These are phyloP conservation scores for Morus bassanus DNA, from an alignment of 2,797 vertebrate genomes.

Conservation along the genomic window DNA sequence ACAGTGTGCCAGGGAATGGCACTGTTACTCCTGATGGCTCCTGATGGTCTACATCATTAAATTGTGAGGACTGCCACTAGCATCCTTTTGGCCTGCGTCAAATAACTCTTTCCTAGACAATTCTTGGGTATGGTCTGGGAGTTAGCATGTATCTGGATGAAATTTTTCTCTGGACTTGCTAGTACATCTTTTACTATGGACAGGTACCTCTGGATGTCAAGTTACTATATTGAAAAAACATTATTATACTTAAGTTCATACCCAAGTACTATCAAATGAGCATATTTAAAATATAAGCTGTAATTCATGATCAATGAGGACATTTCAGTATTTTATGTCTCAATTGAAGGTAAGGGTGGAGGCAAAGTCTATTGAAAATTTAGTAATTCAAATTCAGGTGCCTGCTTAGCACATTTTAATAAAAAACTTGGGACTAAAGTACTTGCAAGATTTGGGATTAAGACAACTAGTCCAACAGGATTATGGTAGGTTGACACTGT, in stretches of 20 bases:
- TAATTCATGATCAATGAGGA: neutral
- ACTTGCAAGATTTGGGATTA: neutral
- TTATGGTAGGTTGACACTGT: neutral
- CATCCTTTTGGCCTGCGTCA: neutral
- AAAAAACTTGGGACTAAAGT: neutral
- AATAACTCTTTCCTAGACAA: neutral
- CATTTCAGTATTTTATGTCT: neutral
- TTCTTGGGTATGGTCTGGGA: neutral
- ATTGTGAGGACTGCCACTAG: neutral
- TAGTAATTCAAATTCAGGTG: neutral
- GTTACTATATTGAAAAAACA: neutral
- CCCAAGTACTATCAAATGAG: neutral
- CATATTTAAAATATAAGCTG: neutral
- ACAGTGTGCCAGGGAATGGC: rapidly evolving
- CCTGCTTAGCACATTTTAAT: neutral
- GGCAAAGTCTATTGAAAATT: neutral
- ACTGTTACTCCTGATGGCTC: neutral
- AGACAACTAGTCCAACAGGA: neutral
- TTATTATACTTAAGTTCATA: neutral
- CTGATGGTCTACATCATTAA: neutral
- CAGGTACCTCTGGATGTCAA: neutral
- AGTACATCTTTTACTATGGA: neutral
- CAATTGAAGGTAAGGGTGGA: neutral
- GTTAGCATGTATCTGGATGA: neutral
- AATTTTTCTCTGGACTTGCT: neutral